Evolutionary conservation across 2,797 vertebrate genomes (phyloP), one percentile per base, ranked within the genome.

Genomic region (Meda fulgida): DNA sequence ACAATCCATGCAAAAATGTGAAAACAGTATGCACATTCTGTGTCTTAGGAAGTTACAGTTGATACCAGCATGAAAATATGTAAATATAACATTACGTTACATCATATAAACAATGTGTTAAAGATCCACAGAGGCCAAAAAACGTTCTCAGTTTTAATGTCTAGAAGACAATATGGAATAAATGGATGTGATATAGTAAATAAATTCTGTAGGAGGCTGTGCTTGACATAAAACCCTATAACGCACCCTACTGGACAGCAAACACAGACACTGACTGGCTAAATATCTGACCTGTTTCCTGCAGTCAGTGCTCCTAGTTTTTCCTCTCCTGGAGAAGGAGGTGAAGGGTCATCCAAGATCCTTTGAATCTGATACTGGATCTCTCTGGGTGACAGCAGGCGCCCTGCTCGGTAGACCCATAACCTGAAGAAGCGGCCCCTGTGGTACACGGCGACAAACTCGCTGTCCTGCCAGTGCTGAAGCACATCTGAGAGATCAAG

Each of bases 301-400:
- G 97, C 95, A 0, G 97, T 97, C 63, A 97, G 89, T 1, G 96
- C 96, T 0, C 96, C 96, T 81, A 97, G 93, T 40, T 94, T 95
- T 19, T 97, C 96, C 91, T 98, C 97, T 7, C 96, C 95, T 0
- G 94, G 93, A 10, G 87, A 87, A 0, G 97, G 93, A 0, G 92
- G 91, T 0, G 95, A 95, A 0, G 92, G 84, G 82, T 97, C 96
- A 0, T 96, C 94, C 86, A 97, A 88, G 87, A 97, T 97, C 11
- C 88, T 91, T 92, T 97, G 96, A 58, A 97, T 94, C 92, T 97
- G 96, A 71, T 90, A 91, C 87, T 98, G 95, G 0, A 97, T 93
- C 85, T 96, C 96, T 31, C 96, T 87, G 1, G 97, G 95, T 1
- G 93, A 92, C 13, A 97, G 95, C 76, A 97, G 91, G 18, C 94